These are phyloP conservation scores for Paraplagusia blochii DNA, from an alignment of 2,113 vertebrate genomes.

Conservation along the genomic window DNA sequence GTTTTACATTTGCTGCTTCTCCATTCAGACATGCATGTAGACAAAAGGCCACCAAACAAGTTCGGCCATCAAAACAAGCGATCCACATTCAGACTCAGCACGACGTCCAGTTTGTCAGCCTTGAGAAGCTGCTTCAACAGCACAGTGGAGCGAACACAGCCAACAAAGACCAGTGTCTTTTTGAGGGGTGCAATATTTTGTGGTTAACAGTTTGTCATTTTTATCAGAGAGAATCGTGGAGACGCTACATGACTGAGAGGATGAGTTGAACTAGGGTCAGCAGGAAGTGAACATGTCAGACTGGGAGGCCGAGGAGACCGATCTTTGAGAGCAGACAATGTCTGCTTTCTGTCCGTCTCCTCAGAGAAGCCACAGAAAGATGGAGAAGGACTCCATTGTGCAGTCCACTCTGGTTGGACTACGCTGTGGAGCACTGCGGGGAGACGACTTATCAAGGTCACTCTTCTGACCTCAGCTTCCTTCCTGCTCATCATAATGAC, in stretches of 20 bases:
- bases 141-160: no score
- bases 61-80: slow-evolving; percentile 49
- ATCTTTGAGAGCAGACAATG: slow-evolving; percentile 68
- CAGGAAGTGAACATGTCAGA: slow-evolving; percentile 64
- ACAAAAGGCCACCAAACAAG: slow-evolving; percentile 56
- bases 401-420: slow-evolving; percentile 29
- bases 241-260: slow-evolving; percentile 16
- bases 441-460: slow-evolving; percentile 66
- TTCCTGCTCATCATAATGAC: slow-evolving; percentile 68
- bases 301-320: slow-evolving; percentile 52
- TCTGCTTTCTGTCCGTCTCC: slow-evolving; percentile 57
- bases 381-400: slow-evolving; percentile 65
- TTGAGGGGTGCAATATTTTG: background rate
- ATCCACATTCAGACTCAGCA: slow-evolving; percentile 28
- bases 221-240: slow-evolving; percentile 16
- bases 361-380: slow-evolving; percentile 28
- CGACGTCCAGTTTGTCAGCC: no score
- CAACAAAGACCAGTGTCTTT: slow-evolving; percentile 24
- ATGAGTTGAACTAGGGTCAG: slow-evolving; percentile 19
- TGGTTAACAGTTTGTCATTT: slow-evolving; percentile 13
- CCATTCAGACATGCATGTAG: slow-evolving; percentile 62
- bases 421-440: slow-evolving; percentile 58
- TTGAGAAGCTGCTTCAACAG: no score
- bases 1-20: slow-evolving; percentile 49
- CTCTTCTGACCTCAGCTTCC: slow-evolving; percentile 66